These are phyloP conservation scores for Aricia artaxerxes DNA, from an alignment of 2,888 invertebrate species.

Conservation along the genomic window DNA sequence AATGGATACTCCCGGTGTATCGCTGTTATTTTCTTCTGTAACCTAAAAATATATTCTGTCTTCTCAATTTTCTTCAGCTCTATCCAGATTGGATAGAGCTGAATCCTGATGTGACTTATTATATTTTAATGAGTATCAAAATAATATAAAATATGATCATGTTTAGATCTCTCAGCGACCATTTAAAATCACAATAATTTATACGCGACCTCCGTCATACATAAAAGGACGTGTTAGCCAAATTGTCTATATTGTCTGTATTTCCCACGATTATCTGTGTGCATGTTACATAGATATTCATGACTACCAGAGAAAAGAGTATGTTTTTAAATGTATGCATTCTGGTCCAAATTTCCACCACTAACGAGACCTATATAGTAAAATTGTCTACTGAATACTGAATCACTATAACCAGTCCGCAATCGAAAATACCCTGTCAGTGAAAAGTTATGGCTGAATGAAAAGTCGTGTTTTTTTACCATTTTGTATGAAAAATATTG, in stretches of 20 bases:
- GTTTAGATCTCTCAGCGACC: not conserved
- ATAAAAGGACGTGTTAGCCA: conserved; percentile 16
- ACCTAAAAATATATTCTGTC: too few relatives aligned
- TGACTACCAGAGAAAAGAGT: not conserved
- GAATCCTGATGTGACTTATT: not conserved
- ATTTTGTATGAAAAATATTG: too few relatives aligned
- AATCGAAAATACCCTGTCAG: too few relatives aligned
- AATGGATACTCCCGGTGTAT: not conserved
- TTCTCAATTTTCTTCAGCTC: too few relatives aligned
- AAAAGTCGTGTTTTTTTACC: too few relatives aligned
- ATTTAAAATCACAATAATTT: not conserved
- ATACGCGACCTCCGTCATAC: not conserved
- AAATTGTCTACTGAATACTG: too few relatives aligned
- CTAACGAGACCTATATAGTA: too few relatives aligned
- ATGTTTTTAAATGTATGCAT: too few relatives aligned
- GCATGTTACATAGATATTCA: not conserved
- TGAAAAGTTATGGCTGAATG: too few relatives aligned
- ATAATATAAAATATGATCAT: not conserved
- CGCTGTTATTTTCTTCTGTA: not conserved
- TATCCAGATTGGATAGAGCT: too few relatives aligned
- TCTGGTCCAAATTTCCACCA: too few relatives aligned
- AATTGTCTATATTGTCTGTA: conserved; percentile 1
- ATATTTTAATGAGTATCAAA: not conserved
- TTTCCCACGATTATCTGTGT: conserved; percentile 3
- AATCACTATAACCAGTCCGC: too few relatives aligned